phyloP scores from a whole-genome alignment of 2,888 invertebrate species.

The Creontiades dilutus region DNA sequence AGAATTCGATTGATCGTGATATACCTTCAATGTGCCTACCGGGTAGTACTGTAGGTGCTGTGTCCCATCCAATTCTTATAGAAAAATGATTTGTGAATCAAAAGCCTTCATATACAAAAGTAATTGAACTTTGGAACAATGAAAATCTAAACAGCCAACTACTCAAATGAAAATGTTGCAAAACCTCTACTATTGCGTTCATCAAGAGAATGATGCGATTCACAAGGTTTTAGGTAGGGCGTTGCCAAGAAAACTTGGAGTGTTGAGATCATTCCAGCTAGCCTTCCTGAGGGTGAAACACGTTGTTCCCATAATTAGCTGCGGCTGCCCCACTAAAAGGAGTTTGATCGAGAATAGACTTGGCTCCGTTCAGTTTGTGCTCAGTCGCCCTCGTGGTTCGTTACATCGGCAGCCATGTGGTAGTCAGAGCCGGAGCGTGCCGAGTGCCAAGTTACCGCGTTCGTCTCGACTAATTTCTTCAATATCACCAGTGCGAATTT shows the following conservation, averaged over 20 bases:
- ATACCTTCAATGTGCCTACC: no score
- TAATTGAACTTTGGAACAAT: no score
- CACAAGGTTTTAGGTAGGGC: not conserved
- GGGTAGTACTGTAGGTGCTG: no score
- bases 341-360: constrained; percentile 56
- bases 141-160: no score
- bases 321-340: constrained; percentile 66
- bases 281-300: constrained; percentile 15
- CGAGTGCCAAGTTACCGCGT: not conserved
- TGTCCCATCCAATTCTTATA: no score
- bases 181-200: not conserved
- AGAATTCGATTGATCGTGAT: no score
- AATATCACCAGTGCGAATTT: not conserved
- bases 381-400: constrained; percentile 37
- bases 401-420: constrained; percentile 49
- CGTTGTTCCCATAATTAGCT: constrained; percentile 60
- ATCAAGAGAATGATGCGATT: not conserved
- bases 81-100: no score
- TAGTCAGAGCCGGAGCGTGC: constrained; percentile 21
- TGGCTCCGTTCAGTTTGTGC: constrained; percentile 48
- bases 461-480: not conserved
- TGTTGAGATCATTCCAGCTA: constrained; percentile 6
- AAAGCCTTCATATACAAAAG: no score
- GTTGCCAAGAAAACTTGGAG: not conserved
- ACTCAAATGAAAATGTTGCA: no score